phyloP scores from a whole-genome alignment of 2,113 vertebrate species.

The Passer domesticus region DNA sequence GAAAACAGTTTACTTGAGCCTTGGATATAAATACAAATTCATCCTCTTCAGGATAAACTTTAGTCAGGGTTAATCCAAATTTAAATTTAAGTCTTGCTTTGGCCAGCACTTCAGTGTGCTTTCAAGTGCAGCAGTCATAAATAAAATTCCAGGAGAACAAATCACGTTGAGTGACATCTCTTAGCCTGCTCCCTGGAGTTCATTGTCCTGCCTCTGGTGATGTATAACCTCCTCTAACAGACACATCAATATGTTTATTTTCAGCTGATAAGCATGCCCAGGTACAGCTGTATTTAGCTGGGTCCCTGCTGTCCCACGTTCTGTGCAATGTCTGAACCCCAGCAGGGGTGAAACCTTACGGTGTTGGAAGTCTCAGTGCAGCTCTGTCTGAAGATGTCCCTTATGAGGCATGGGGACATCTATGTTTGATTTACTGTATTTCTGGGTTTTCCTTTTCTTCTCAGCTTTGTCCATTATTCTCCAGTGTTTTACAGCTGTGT shows the following conservation, averaged over 20 bases:
- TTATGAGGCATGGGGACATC: neutral
- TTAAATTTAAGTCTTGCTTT: constrained; percentile 21
- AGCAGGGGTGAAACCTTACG: neutral
- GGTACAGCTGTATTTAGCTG: neutral
- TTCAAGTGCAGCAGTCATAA: neutral
- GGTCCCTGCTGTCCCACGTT: neutral
- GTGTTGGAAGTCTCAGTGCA: neutral
- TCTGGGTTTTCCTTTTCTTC: neutral
- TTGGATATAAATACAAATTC: neutral
- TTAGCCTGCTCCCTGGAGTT: neutral
- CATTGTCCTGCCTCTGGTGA: neutral
- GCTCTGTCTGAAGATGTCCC: neutral
- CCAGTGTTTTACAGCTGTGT: neutral
- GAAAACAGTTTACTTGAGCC: constrained; percentile 1
- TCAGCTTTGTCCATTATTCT: neutral
- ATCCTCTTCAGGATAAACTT: constrained; percentile 13
- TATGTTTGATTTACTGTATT: neutral
- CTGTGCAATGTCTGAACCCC: neutral
- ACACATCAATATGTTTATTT: neutral
- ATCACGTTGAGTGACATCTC: neutral
- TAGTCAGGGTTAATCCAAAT: constrained; percentile 46
- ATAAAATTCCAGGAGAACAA: constrained; percentile 22
- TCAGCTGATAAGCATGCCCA: neutral
- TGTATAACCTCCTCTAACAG: neutral
- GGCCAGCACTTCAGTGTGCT: neutral